Evolutionary conservation across 1,140 invertebrate species (phyloP), one percentile per base, ranked within the genome.

Genomic region (Aricia agestis): DNA sequence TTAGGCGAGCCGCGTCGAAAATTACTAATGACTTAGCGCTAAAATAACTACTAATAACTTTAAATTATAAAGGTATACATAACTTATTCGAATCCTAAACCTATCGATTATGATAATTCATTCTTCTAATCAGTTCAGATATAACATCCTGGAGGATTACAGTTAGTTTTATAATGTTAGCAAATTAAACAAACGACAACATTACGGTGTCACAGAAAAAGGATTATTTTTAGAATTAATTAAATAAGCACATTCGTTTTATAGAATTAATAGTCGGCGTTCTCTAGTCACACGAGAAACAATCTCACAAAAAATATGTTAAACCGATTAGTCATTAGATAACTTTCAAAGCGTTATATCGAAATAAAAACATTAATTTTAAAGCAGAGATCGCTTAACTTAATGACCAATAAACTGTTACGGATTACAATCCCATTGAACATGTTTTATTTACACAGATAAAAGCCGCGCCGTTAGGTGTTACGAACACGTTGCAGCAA

Each of bases 361-460:
- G 10, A 63, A 18, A 63, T 63, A 19, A 19, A 19, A 63, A 19
- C 57, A 69, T 36, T 52, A 63, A 59, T 61, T 67, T 67, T 67
- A 59, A 59, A 36, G 67, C 67, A 41, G 52, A 19, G 31, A 59
- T 59, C 32, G 36, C 59, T 58, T 31, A 31, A 52, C 32, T 61
- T 61, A 69, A 32, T 11, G 31, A n/a, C 9, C 58, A 58, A 63
- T 19, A 45, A 52, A 67, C 31, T 32, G 58, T 69, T 36, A 69
- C 18, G 58, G 45, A 61, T 19, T 36, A 19, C 59, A 57, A 68
- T 18, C 25, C 57, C n/a, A 68, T 59, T 18, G 36, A 13, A 57
- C 66, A 67, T 19, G 18, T 63, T 59, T 36, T 69, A 69, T 59
- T 19, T 63, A 63, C 68, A 69, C 68, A 59, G 58, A 69, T 69